Base-by-base conservation (phyloP, 2,888 invertebrate genomes). In the Microctonus aethiopoides region DNA sequence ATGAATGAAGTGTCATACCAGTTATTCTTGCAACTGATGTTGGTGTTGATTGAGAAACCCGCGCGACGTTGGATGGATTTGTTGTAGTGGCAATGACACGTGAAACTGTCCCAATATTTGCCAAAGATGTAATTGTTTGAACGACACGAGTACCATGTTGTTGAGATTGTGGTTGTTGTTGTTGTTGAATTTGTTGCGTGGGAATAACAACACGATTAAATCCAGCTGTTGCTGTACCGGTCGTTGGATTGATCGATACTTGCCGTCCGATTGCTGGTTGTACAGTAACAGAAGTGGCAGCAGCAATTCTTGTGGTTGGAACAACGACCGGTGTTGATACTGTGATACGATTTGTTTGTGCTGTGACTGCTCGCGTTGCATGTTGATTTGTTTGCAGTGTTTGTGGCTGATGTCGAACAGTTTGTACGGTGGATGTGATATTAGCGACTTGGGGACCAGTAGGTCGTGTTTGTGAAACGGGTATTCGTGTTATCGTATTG, bases 171-270 rank as follows among this genome's bases (percentile, higher is more conserved):
- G 65, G 39, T 46, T 82, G 78, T 46, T 82, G 78, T n/a, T n/a
- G n/a, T 34, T 82, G 81, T 60, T 79, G 81, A 39, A 86, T 85
- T 73, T 84, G 84, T 68, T 84, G 83, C 11, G 82, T 79, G 34
- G 85, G 85, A 66, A 86, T 83, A 39, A 86, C 84, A 59, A 86
- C 86, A 16, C 86, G 82, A 71, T 83, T 84, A 41, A 86, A 83
- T 36, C 80, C 82, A 1, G 79, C 79, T 11, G 80, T 75, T n/a
- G 82, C 74, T 10, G 79, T 71, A 10, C 81, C 79, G 41, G 80
- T 76, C 24, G 79, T 78, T 52, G 84, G 81, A 52, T 80, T 85
- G 56, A 85, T 83, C 6, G 84, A 80, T 59, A 86, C 73, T 69
- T 84, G 86, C 60, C 84, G 79, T 4, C 80, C 81, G 6, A 81